These are phyloP conservation scores for Dunckerocampus dactyliophorus DNA, from an alignment of 2,113 vertebrate species.

Conservation along the genomic window DNA sequence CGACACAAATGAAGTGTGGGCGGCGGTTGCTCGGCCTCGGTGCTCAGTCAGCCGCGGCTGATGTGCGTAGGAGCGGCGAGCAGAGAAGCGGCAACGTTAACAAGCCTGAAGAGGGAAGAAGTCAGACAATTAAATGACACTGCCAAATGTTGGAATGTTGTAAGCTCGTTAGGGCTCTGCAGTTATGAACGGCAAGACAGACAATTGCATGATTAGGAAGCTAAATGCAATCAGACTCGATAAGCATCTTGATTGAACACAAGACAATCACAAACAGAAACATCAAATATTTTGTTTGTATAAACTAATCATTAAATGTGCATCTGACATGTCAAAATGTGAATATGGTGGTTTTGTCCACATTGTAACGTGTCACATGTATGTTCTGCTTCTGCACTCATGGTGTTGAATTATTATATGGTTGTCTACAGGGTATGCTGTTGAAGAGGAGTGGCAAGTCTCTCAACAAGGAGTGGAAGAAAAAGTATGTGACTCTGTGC, in stretches of 20 bases:
- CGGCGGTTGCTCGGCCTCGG: slow-evolving; percentile 53
- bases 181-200: not conserved
- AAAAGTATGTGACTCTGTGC: slow-evolving; percentile 94
- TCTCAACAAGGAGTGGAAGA: slow-evolving; percentile 98
- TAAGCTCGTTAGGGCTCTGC: slow-evolving; percentile 7
- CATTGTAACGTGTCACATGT: no score
- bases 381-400: not conserved
- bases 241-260: not conserved
- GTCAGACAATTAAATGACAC: slow-evolving; percentile 39
- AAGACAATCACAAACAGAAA: not conserved
- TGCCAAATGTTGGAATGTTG: slow-evolving; percentile 5
- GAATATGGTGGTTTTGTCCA: not conserved
- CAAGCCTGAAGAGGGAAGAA: slow-evolving; percentile 15
- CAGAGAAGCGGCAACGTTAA: slow-evolving; percentile 5
- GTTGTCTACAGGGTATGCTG: slow-evolving; percentile 84
- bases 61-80: slow-evolving; percentile 60
- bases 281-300: not conserved
- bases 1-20: slow-evolving; percentile 71
- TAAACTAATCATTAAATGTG: no score
- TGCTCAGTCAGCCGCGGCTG: slow-evolving; percentile 57
- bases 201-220: slow-evolving; percentile 2
- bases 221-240: not conserved
- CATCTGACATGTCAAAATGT: not conserved
- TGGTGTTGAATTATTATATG: not conserved
- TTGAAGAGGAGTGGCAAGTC: slow-evolving; percentile 93